Evolutionary conservation across 1,140 invertebrate species (phyloP).

Genomic region (Lucilia sericata): DNA sequence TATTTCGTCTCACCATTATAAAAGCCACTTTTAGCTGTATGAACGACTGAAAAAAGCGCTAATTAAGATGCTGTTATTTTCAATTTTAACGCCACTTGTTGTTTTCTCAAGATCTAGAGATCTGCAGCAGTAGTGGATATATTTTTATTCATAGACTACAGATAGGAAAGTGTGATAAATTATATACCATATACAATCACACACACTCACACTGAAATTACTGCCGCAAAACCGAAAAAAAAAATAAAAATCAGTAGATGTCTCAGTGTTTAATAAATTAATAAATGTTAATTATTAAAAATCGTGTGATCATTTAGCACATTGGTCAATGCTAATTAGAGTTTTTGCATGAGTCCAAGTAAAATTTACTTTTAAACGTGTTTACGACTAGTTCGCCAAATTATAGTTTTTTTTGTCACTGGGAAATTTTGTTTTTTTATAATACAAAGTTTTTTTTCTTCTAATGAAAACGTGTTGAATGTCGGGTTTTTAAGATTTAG

Average conservation of each 20-base stretch:
- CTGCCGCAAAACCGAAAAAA: not conserved
- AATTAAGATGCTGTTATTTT: constrained; percentile 5
- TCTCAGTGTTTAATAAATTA: constrained; percentile 11
- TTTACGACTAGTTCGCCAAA: not conserved
- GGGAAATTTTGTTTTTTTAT: not conserved
- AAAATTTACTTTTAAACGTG: not conserved
- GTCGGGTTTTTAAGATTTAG: not conserved
- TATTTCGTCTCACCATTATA: too few relatives aligned
- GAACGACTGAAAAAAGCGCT: not conserved
- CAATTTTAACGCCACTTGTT: not conserved
- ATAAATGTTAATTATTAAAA: constrained; percentile 18
- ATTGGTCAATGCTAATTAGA: not conserved
- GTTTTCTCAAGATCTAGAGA: not conserved
- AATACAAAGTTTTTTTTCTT: not conserved
- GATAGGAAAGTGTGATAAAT: not conserved
- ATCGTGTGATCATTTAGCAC: constrained; percentile 15
- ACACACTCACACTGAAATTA: too few relatives aligned
- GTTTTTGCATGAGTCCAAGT: not conserved
- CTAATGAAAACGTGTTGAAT: not conserved
- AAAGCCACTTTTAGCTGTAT: too few relatives aligned
- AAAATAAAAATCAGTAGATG: not conserved
- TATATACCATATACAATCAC: not conserved
- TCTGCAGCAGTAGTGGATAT: too few relatives aligned
- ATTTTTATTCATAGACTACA: not conserved
- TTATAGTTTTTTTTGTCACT: not conserved